phyloP scores from a whole-genome alignment of 2,888 invertebrate species.

The Himalopsyche japonica region DNA sequence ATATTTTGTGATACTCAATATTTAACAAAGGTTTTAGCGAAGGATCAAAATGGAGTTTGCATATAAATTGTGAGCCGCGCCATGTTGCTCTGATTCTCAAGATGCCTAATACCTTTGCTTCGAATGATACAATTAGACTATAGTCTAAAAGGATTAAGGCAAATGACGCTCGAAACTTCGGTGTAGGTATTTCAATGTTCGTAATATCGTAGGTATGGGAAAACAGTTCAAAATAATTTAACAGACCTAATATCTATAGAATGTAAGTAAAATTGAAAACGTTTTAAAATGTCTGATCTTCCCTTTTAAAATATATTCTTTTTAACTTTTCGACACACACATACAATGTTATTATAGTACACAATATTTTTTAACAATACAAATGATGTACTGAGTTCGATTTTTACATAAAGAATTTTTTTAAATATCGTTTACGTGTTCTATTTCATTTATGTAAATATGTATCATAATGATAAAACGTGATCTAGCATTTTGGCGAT shows the following conservation, averaged over 20 bases:
- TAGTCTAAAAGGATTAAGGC: constrained; percentile 32
- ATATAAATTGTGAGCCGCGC: constrained; percentile 23
- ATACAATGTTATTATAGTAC: too few species aligned
- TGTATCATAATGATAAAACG: too few species aligned
- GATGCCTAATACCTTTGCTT: constrained; percentile 26
- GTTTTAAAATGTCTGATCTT: too few species aligned
- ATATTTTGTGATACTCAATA: not conserved
- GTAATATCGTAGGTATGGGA: not conserved
- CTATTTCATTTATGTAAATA: too few species aligned
- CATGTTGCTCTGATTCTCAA: constrained; percentile 22
- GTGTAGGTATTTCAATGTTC: not conserved
- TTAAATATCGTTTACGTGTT: too few species aligned
- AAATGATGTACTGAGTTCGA: too few species aligned
- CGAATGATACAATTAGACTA: constrained; percentile 35
- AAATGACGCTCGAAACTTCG: not conserved
- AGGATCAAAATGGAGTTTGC: not conserved
- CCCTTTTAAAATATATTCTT: too few species aligned
- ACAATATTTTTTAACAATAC: too few species aligned
- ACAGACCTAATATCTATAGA: not conserved
- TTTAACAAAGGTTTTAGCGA: not conserved
- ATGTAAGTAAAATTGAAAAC: too few species aligned
- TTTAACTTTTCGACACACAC: too few species aligned
- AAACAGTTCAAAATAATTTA: not conserved
- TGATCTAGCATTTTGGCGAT: too few species aligned
- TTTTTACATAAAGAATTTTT: too few species aligned